A percentile compares a stretch with the other conserved stretches of the same genome.
Conservation (phyloP, 2,888 invertebrate species). For the Epirrhoe tristata region DNA sequence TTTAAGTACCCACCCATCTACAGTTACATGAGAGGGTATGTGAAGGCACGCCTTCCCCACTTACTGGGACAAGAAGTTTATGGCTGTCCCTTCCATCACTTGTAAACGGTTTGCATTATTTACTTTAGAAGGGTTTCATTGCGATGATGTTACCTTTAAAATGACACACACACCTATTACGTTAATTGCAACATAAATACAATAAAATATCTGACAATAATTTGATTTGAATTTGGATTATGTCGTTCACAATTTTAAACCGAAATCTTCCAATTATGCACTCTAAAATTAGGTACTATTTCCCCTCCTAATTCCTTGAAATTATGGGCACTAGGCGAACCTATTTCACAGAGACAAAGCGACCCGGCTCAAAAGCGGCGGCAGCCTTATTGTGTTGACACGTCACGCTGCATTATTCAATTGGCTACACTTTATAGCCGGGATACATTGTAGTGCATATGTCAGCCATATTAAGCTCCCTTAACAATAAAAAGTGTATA, state of each 20-base stretch:
- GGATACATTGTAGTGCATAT: not conserved
- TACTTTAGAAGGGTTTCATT: conserved; percentile 15
- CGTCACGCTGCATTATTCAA: conserved; percentile 64
- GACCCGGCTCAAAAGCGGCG: conserved; percentile 54
- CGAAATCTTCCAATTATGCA: not conserved
- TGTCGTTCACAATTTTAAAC: not conserved
- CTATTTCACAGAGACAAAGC: conserved; percentile 43
- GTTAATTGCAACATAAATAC: not conserved
- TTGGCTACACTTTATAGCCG: conserved; percentile 53
- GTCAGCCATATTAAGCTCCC: not conserved
- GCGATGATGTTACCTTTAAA: conserved; percentile 12
- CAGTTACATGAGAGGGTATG: conserved; percentile 32
- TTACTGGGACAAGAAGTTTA: conserved; percentile 53
- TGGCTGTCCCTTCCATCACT: conserved; percentile 58
- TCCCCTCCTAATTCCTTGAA: conserved; percentile 11
- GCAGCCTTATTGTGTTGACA: conserved; percentile 57
- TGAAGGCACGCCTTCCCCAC: conserved; percentile 44
- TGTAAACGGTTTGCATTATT: conserved; percentile 59
- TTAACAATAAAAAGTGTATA: no score
- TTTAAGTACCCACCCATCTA: conserved; percentile 3
- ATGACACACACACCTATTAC: not conserved
- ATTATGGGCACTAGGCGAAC: conserved; percentile 22
- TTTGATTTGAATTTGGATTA: no score
- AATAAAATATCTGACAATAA: not conserved
- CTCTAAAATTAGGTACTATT: not conserved